Evolutionary conservation across 2,113 vertebrate genomes (phyloP).

Genomic region (Sinocyclocheilus anshuiensis): DNA sequence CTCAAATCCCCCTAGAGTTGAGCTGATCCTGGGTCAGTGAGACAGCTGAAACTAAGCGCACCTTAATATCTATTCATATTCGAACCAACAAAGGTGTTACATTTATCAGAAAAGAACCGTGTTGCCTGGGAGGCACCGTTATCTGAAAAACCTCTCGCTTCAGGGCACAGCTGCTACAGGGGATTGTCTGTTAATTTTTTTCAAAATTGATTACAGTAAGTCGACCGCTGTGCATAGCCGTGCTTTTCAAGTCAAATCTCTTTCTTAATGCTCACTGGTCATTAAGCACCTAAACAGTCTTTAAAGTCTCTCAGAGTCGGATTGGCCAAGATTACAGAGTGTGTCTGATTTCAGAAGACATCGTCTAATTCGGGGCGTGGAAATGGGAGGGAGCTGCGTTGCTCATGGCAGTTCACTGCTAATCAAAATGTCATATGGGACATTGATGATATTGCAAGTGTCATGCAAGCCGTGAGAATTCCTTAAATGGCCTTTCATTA

Average conservation of each 20-base stretch:
- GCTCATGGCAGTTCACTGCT: constrained; percentile 27
- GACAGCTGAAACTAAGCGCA: background rate
- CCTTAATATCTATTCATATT: background rate
- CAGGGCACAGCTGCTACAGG: background rate
- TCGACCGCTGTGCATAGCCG: background rate
- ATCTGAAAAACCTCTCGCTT: constrained; percentile 3
- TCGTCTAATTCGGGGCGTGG: constrained; percentile 10
- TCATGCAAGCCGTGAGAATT: background rate
- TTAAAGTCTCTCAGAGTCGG: background rate
- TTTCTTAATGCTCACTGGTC: constrained; percentile 22
- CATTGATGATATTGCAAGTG: constrained; percentile 38
- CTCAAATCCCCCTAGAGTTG: constrained; percentile 36
- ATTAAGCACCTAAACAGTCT: constrained; percentile 32
- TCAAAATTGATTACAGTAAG: constrained; percentile 1
- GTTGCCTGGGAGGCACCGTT: background rate
- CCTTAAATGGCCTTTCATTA: constrained; percentile 39
- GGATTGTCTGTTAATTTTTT: background rate
- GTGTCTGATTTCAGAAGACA: constrained; percentile 13
- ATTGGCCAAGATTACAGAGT: constrained; percentile 11
- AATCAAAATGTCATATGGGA: constrained; percentile 33
- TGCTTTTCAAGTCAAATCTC: background rate
- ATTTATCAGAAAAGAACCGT: constrained; percentile 36
- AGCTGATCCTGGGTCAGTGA: constrained; percentile 23
- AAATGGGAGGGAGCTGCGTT: background rate
- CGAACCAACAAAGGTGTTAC: background rate